Evolutionary conservation across 2,888 invertebrate species (phyloP).

Genomic region (Aspidiotus destructor): DNA sequence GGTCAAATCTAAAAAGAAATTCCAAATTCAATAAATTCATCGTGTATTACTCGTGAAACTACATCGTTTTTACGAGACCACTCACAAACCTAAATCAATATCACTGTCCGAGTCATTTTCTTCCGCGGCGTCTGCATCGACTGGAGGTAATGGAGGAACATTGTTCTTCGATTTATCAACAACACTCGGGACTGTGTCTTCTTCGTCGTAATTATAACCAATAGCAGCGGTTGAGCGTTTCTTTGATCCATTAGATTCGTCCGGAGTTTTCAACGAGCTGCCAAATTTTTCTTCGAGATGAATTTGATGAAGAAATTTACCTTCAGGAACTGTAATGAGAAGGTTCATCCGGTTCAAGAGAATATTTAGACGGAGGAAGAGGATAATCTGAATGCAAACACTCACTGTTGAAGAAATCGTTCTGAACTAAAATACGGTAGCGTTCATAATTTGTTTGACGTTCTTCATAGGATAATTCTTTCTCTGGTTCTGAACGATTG

Average conservation of each 20-base stretch:
- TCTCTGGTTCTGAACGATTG: slow-evolving; percentile 52
- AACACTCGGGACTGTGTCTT: slow-evolving; percentile 37
- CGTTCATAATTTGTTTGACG: slow-evolving; percentile 88
- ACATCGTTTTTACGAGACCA: too few species aligned
- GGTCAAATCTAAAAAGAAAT: slow-evolving; percentile 49
- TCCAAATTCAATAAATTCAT: too few species aligned
- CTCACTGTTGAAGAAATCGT: slow-evolving; percentile 74
- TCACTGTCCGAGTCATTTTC: slow-evolving; percentile 74
- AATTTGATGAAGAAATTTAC: slow-evolving; percentile 87
- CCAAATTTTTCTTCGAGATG: slow-evolving; percentile 93
- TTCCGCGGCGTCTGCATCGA: slow-evolving; percentile 38
- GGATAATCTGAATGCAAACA: slow-evolving; percentile 3
- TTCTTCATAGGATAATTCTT: slow-evolving; percentile 65
- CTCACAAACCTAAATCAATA: slow-evolving; percentile 61
- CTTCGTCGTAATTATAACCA: slow-evolving; percentile 85
- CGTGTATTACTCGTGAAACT: too few species aligned
- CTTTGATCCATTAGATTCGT: slow-evolving; percentile 59
- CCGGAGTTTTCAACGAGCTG: slow-evolving; percentile 62
- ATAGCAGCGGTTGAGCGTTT: slow-evolving; percentile 66
- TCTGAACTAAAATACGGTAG: slow-evolving; percentile 90
- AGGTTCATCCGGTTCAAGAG: slow-evolving; percentile 28
- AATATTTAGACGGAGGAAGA: background rate
- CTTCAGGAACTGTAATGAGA: slow-evolving; percentile 59
- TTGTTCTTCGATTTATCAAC: slow-evolving; percentile 10
- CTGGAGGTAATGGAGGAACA: slow-evolving; percentile 37